Base-by-base conservation (phyloP, 2,113 vertebrate species). In the Cygnus atratus region DNA sequence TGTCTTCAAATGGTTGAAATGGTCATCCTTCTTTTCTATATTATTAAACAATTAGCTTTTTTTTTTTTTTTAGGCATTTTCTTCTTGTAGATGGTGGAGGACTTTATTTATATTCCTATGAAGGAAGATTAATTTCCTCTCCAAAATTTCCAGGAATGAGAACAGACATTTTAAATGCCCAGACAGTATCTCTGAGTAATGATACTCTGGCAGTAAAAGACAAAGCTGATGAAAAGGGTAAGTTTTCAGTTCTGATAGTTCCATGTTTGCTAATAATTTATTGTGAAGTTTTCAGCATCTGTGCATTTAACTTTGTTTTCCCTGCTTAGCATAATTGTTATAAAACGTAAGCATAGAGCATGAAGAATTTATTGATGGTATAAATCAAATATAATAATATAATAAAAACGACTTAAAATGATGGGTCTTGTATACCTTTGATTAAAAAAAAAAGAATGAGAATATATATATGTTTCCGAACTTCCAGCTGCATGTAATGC, bases 121-220 rank as follows among this genome's bases (percentile, higher is more conserved):
- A 99, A 86, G 99, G 99, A 14, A 98, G 99, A 83, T 97, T 99
- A 54, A 98, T 99, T 96, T 99, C 99, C 35, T 98, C 98, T 90
- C 99, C 99, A 21, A 99, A 98, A 97, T 98, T 99, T 83, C 98
- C 98, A 22, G 99, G 99, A 76, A 98, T 99, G 98, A 99, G 99
- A 97, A 98, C 98, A 52, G 99, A 99, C 91, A 97, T 98, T 97
- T 96, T 99, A 65, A 99, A 98, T 91, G 94, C 98, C 68, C 99
- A 99, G 96, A 98, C 98, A 7, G 97, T 99, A 73, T 99, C 99
- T 19, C 97, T 99, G 74, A 99, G 99, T 95, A 99, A 98, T 22
- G 99, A 99, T 94, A 99, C 98, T 52, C 95, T 99, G 71, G 99
- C 99, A 77, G 95, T 99, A 92, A 98, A 98, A 90, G 99, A 99